Percentiles rank a stretch among this genome's conserved stretches.
These are phyloP conservation scores for Prolemur simus DNA, from an alignment of 2,113 vertebrate genomes.

Conservation along the genomic window DNA sequence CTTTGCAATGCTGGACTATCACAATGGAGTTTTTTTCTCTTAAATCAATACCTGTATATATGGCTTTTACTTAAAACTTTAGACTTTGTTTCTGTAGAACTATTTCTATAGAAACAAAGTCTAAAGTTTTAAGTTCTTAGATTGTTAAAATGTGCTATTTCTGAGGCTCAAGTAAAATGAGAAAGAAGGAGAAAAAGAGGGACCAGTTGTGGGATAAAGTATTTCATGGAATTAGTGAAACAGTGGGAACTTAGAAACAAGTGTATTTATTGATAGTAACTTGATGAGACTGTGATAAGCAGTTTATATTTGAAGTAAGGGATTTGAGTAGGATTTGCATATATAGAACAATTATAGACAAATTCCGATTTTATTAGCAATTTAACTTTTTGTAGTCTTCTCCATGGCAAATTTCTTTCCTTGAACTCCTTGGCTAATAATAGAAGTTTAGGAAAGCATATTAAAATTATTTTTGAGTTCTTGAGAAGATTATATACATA, in stretches of 20 bases:
- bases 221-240: background rate
- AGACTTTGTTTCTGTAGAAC: background rate
- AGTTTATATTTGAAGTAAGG: conserved; percentile 1
- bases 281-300: background rate
- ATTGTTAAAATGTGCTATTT: background rate
- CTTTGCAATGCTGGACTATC: background rate
- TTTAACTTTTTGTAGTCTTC: background rate
- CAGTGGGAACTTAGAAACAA: background rate
- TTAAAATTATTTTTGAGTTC: background rate
- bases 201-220: background rate
- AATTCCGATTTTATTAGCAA: conserved; percentile 2
- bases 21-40: background rate
- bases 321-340: background rate
- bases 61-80: background rate
- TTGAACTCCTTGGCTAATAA: conserved; percentile 6
- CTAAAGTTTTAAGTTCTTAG: too few species aligned
- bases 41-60: background rate
- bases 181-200: background rate
- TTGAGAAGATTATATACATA: background rate
- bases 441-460: conserved; percentile 29
- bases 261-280: background rate
- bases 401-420: background rate
- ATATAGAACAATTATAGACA: background rate
- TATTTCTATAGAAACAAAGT: too few species aligned
- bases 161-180: background rate